Conservation (phyloP, 2,797 vertebrate species). For the Cottoperca gobio region DNA sequence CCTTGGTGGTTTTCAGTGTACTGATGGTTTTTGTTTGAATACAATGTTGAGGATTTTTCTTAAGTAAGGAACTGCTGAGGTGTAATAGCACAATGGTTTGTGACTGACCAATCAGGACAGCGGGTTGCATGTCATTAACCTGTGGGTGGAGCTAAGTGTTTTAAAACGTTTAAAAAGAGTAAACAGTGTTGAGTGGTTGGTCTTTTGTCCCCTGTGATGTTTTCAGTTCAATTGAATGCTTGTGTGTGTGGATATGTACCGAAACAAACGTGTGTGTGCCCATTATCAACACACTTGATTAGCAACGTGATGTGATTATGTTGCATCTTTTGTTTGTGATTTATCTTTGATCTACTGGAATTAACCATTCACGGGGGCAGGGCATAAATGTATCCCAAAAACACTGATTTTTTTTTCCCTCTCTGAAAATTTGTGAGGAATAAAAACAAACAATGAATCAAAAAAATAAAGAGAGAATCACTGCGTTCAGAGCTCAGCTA, state of each 20-base stretch:
- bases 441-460: neutral
- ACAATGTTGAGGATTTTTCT: neutral
- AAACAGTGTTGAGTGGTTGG: slow-evolving; percentile 32
- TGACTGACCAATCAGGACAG: slow-evolving; percentile 52
- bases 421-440: neutral
- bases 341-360: slow-evolving; percentile 33
- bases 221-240: neutral
- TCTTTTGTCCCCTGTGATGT: slow-evolving; percentile 37
- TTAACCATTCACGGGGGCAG: neutral
- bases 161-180: no score
- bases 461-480: neutral
- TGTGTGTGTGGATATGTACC: neutral
- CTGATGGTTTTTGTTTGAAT: neutral
- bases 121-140: slow-evolving; percentile 4
- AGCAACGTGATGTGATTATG: slow-evolving; percentile 40
- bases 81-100: neutral
- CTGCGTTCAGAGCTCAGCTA: neutral
- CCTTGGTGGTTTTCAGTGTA: neutral
- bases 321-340: slow-evolving; percentile 3
- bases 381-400: neutral
- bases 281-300: slow-evolving; percentile 20
- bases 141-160: slow-evolving; percentile 17
- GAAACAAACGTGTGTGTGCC: neutral
- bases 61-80: neutral
- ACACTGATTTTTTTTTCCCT: neutral